Percentiles rank a stretch among this genome's conserved stretches.
These are phyloP conservation scores for Crematogaster levior DNA, from an alignment of 2,888 invertebrate species.

Conservation along the genomic window DNA sequence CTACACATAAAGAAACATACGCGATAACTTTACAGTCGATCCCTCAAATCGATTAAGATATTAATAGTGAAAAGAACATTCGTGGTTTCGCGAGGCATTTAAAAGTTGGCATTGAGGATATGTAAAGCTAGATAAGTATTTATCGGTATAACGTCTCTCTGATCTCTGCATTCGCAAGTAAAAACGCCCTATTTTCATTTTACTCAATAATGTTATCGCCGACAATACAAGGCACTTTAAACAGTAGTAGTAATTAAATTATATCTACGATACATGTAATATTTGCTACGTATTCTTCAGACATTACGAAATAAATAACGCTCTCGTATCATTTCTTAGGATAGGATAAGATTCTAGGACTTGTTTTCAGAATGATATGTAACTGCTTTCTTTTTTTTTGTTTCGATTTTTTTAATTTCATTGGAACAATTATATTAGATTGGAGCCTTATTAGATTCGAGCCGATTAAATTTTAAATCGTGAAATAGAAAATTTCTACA, in stretches of 20 bases:
- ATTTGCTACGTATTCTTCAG: neutral
- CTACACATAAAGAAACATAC: neutral
- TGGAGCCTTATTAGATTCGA: neutral
- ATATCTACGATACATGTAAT: neutral
- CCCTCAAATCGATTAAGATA: neutral
- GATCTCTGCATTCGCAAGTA: neutral
- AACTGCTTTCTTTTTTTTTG: neutral
- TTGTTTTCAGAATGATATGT: neutral
- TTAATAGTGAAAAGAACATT: neutral
- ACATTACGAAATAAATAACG: neutral
- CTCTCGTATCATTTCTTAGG: neutral
- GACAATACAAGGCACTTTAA: neutral
- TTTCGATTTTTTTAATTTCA: too few relatives aligned
- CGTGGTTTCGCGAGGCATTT: neutral
- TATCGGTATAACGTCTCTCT: neutral
- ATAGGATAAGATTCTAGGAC: too few relatives aligned
- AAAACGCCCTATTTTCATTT: neutral
- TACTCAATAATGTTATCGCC: neutral
- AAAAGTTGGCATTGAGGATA: neutral
- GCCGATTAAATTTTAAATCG: neutral
- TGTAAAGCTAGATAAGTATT: neutral
- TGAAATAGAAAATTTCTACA: neutral
- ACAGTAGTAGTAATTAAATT: neutral
- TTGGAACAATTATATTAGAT: neutral
- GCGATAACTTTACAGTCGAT: slow-evolving; percentile 1